Base-by-base conservation (phyloP, 2,797 vertebrate species). In the Phataginus tricuspis region DNA sequence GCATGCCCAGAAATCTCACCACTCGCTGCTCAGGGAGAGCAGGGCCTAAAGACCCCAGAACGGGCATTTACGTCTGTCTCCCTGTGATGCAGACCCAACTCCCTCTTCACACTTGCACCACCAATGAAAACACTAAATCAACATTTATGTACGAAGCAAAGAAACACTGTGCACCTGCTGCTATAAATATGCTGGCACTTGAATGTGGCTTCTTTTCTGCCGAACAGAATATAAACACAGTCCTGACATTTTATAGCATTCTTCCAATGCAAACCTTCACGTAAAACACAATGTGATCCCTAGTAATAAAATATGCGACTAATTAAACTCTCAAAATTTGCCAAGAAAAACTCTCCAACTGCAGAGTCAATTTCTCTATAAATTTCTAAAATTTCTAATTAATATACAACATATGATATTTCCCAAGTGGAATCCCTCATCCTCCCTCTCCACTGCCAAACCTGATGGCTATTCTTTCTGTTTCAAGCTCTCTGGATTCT, bases 311-410 rank as follows among this genome's bases (percentile, higher is more conserved):
- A 97, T 27, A 63, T 27, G 49, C 79, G 61, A 55, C 71, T 71
- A 91, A 97, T 92, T 79, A 95, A 95, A 92, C 53, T 88, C 64
- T 86, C 83, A 55, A 42, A 55, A 42, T 37, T 77, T 77, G 82
- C 94, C 92, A 97, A 95, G 94, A 87, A 90, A 97, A 96, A 83
- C 82, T 71, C 53, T 82, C 57, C 51, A 86, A 63, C 51, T 83
- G n/a, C 34, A 51, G 37, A 95, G 45, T 75, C 85, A 95, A 79
- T 82, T 68, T 92, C 92, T 91, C 68, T 57, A 72, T 68, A 89
- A 95, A 51, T 96, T 92, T 94, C 72, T 95, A 90, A 75, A 84
- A 92, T 75, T 86, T 96, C 82, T 90, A 74, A 53, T 84, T 96
- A 89, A 91, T 45, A 55, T 6, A 37, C 64, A 80, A 71, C 57